Conservation (phyloP, 2,797 vertebrate species). For the Scolopax rusticola region DNA sequence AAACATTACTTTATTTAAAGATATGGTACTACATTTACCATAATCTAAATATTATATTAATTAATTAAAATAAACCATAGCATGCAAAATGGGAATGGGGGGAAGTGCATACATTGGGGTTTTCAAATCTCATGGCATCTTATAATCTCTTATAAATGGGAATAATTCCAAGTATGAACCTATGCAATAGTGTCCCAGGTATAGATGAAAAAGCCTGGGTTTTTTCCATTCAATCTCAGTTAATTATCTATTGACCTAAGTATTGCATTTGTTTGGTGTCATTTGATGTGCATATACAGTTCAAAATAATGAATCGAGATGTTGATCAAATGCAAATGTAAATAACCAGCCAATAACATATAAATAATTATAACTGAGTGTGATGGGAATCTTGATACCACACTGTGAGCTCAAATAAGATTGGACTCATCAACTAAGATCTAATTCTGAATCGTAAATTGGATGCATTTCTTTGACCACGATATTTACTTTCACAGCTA, state of each 20-base stretch:
- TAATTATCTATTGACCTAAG: neutral
- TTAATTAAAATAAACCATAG: neutral
- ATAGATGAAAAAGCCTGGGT: neutral
- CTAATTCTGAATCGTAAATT: neutral
- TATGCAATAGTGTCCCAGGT: accelerated
- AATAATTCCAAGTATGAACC: neutral
- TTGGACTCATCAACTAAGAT: neutral
- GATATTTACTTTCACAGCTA: neutral
- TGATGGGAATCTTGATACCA: neutral
- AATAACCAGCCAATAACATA: neutral
- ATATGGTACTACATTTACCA: neutral
- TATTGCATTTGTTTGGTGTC: neutral
- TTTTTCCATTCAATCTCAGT: neutral
- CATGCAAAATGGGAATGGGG: accelerated
- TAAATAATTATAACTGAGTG: neutral
- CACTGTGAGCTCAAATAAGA: neutral
- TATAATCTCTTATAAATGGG: neutral
- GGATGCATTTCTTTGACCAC: neutral
- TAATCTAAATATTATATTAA: neutral
- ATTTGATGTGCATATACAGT: neutral
- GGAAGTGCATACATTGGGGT: neutral
- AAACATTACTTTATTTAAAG: neutral
- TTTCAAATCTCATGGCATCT: neutral
- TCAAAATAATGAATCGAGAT: neutral
- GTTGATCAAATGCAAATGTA: neutral